These are phyloP conservation scores for Nansenia antarctica DNA, from an alignment of 2,113 vertebrate genomes.

Conservation along the genomic window DNA sequence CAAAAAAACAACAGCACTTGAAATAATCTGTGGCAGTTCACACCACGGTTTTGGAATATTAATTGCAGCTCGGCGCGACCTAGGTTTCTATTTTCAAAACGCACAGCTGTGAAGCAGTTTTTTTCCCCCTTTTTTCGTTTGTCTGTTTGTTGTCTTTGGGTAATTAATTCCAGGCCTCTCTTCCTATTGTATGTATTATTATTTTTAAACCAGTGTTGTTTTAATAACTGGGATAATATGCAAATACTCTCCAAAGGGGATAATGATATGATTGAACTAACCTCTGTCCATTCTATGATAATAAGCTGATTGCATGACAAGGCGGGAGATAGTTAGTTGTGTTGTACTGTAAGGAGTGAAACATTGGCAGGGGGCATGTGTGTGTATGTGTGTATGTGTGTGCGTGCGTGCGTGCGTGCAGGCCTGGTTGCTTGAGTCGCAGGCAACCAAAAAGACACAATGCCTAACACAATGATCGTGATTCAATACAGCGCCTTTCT, in stretches of 20 bases:
- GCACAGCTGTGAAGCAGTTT: constrained; percentile 53
- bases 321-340: background rate
- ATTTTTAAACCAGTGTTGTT: constrained; percentile 16
- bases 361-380: background rate
- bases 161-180: constrained; percentile 46
- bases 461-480: constrained; percentile 29
- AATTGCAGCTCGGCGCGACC: constrained; percentile 48
- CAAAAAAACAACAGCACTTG: constrained; percentile 45
- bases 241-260: constrained; percentile 26
- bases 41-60: constrained; percentile 54
- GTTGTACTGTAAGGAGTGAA: background rate
- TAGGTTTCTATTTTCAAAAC: constrained; percentile 42
- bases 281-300: constrained; percentile 9
- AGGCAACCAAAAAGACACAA: constrained; percentile 5
- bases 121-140: background rate
- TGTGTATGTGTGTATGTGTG: background rate
- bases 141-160: constrained; percentile 43
- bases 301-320: constrained; percentile 2
- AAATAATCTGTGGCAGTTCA: constrained; percentile 57
- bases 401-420: background rate
- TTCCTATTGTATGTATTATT: constrained; percentile 4
- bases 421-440: background rate
- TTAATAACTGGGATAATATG: constrained; percentile 36
- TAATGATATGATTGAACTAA: constrained; percentile 21
- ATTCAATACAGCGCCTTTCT: constrained; percentile 32